Base-by-base conservation (phyloP, 1,140 invertebrate species). In the Camponotus vicinus region DNA sequence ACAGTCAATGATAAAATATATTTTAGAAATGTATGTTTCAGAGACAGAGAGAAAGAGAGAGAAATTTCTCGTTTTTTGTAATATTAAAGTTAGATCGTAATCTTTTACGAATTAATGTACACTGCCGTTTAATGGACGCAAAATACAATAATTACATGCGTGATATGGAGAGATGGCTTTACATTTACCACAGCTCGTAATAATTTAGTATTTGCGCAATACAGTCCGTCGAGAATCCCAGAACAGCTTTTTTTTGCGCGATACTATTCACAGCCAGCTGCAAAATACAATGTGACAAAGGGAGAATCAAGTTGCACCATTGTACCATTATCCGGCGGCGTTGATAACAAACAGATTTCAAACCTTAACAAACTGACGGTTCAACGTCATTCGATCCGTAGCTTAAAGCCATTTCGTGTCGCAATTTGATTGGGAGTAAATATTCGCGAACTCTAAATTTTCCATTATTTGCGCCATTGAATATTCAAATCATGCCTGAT, bases 301-400 rank as follows among this genome's bases (percentile, higher is more conserved):
- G 55, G 69, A 83, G 79, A 83, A 49, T 83, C 79, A 49, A 21
- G n/a, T 83, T 83, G 27, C 55, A n/a, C 57, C 61, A 21, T 69
- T 61, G 69, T 75, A 7, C 55, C 27, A 83, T 83, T 83, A 83
- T 49, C 79, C 11, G 13, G n/a, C 32, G 69, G 13, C 42, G 27
- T 83, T 57, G 69, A 49, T 83, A 37, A 83, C 79, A 75, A 83
- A 75, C 79, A 83, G 55, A 75, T 83, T 75, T 80, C 37, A 83
- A 83, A 55, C 55, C 69, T 83, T 83, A 83, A 83, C 79, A 63
- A 61, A 75, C 79, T 63, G 32, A 73, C n/a, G 8, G 3, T 75
- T 73, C 55, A 34, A n/a, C 32, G n/a, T 63, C 40, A 83, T 34
- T 49, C 57, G 69, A 83, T 49, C 45, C 40, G 57, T 18, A 45